phyloP scores from a whole-genome alignment of 1,140 invertebrate species.

The Nasonia giraulti region DNA sequence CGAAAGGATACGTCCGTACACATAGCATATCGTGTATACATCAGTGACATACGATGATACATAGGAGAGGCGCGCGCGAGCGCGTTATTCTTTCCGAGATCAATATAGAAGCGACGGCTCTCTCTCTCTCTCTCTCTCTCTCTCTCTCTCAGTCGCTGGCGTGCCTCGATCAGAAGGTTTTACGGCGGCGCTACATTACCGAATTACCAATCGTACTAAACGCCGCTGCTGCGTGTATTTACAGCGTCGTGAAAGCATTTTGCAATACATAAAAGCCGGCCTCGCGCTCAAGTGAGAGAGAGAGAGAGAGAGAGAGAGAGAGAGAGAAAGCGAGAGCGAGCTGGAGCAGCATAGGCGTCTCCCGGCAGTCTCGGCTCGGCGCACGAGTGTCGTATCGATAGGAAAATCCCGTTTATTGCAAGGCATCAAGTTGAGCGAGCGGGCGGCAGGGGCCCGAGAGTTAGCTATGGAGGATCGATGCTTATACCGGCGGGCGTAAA shows the following conservation, averaged over 20 bases:
- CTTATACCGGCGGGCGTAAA: conserved; percentile 52
- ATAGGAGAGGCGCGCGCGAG: neutral
- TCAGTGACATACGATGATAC: neutral
- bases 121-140: too few relatives aligned
- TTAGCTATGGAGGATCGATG: conserved; percentile 24
- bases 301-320: neutral
- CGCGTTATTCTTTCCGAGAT: neutral
- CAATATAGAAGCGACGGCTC: neutral
- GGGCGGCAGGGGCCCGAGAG: neutral
- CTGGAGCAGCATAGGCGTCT: neutral
- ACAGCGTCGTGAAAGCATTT: conserved; percentile 13
- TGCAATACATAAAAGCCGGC: neutral
- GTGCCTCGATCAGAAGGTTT: neutral
- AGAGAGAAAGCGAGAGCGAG: neutral
- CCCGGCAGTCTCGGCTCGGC: neutral
- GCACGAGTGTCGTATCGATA: conserved; percentile 43
- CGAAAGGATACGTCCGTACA: neutral
- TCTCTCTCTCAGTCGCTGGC: too few relatives aligned
- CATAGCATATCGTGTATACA: too few relatives aligned
- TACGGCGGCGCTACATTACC: neutral
- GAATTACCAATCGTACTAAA: conserved; percentile 28
- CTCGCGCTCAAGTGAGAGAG: neutral
- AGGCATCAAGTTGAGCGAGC: conserved; percentile 48
- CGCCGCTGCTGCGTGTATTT: neutral
- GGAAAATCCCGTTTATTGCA: conserved; percentile 53